Conservation (phyloP, 2,113 vertebrate species). For the Rhynchopsitta pachyrhyncha region DNA sequence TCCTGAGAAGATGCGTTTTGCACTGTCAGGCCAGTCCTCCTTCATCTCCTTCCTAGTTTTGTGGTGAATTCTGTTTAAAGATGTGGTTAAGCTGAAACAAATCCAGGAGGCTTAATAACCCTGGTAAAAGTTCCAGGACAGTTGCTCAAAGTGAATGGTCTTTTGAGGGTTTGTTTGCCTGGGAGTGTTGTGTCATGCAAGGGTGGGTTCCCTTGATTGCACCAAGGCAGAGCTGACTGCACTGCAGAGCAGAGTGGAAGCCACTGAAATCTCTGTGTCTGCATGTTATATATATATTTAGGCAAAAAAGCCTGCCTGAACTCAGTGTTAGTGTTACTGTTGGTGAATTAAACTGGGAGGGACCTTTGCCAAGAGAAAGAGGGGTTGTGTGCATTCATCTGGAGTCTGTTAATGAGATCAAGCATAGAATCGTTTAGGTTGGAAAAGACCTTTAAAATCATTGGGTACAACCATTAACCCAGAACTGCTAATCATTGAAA, state of each 20-base stretch:
- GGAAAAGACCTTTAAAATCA: background rate
- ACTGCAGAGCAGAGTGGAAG: background rate
- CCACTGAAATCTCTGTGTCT: background rate
- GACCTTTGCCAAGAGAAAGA: background rate
- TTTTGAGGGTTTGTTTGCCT: background rate
- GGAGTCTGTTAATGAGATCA: background rate
- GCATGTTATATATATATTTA: fast-evolving
- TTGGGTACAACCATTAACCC: background rate
- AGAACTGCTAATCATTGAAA: background rate
- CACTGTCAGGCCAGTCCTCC: background rate
- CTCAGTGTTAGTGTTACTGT: background rate
- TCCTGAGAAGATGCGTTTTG: background rate
- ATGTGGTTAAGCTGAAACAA: background rate
- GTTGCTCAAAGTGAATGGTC: background rate
- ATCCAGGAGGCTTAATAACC: background rate
- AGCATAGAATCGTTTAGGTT: background rate
- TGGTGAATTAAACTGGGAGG: background rate
- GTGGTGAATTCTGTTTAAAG: background rate
- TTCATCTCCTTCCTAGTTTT: background rate
- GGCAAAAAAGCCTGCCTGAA: background rate
- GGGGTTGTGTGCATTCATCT: background rate
- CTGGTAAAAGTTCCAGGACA: background rate
- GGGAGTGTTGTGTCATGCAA: background rate
- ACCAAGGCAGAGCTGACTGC: background rate
- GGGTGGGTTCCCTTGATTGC: background rate